Evolutionary conservation across 2,888 invertebrate genomes (phyloP).

Genomic region (Gordius sp.): DNA sequence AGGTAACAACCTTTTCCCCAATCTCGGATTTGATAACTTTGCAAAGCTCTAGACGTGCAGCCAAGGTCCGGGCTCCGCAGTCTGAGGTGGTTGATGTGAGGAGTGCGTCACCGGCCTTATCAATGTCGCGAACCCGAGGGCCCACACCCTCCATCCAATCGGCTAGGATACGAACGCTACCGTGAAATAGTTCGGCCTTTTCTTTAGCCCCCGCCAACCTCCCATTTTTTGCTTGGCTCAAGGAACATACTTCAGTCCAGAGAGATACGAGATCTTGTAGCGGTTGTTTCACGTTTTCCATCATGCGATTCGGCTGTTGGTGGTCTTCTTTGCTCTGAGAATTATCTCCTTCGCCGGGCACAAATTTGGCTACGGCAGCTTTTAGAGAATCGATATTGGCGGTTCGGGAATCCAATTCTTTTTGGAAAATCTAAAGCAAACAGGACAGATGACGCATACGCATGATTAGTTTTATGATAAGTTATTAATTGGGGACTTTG

Average conservation of each 20-base stretch:
- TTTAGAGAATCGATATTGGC: conserved; percentile 69
- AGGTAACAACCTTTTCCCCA: too few species aligned
- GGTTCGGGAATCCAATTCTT: conserved; percentile 56
- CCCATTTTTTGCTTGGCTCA: neutral
- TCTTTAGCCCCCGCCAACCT: neutral
- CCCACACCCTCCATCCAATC: conserved; percentile 13
- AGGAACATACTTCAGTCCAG: too few species aligned
- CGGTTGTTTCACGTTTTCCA: too few species aligned
- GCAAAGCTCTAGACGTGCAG: neutral
- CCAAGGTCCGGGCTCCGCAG: neutral
- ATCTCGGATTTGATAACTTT: too few species aligned
- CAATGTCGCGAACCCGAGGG: neutral
- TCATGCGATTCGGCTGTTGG: too few species aligned
- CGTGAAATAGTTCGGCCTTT: neutral
- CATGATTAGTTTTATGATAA: too few species aligned
- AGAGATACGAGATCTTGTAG: too few species aligned
- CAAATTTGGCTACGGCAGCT: conserved; percentile 12
- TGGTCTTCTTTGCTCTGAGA: neutral
- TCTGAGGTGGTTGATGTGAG: neutral
- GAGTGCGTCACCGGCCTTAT: neutral
- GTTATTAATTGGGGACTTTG: too few species aligned
- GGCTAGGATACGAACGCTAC: neutral
- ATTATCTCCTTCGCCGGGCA: neutral
- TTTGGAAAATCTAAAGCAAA: conserved; percentile 53
- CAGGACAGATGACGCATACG: too few species aligned